Evolutionary conservation across 2,797 vertebrate genomes (phyloP).

Genomic region (Phalanger gymnotis): DNA sequence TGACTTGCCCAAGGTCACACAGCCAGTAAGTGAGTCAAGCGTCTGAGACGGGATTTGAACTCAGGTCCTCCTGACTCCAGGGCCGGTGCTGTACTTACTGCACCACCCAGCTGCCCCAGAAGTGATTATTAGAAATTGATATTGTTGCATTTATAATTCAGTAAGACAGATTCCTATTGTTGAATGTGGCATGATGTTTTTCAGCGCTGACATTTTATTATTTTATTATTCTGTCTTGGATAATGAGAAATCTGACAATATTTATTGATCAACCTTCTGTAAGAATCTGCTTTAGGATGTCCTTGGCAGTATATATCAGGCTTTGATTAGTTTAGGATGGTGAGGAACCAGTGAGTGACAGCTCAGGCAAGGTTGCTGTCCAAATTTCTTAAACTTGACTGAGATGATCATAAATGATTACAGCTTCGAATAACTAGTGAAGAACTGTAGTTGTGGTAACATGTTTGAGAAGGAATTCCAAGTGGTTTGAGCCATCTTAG

Average conservation of each 20-base stretch:
- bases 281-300: background rate
- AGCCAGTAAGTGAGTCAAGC: no score
- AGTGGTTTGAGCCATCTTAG: background rate
- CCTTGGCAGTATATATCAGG: background rate
- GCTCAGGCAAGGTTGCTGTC: background rate
- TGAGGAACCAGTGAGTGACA: background rate
- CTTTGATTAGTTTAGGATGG: background rate
- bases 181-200: background rate
- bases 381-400: background rate
- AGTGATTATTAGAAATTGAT: background rate
- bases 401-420: background rate
- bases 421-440: background rate
- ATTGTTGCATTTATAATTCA: background rate
- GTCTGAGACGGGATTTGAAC: no score
- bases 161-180: background rate
- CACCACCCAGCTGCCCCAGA: no score
- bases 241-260: background rate
- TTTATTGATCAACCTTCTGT: background rate
- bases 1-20: no score
- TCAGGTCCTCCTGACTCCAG: no score
- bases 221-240: background rate
- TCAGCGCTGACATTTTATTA: background rate
- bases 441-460: background rate
- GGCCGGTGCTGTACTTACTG: no score
- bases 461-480: background rate